These are phyloP conservation scores for Camelus dromedarius DNA, from an alignment of 2,113 vertebrate species.

Conservation along the genomic window DNA sequence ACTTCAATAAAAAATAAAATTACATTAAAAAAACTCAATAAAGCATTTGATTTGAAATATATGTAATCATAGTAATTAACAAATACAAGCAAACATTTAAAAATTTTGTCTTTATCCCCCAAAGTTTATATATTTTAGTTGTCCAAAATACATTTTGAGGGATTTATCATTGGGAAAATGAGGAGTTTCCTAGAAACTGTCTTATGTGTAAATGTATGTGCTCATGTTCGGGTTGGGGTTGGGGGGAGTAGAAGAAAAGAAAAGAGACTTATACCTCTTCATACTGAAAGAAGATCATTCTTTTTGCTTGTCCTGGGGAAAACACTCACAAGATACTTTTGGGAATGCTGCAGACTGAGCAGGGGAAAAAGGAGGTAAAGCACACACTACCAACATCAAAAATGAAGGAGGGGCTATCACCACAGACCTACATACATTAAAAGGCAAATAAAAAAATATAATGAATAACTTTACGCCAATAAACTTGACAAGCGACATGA, in stretches of 20 bases:
- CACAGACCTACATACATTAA: background rate
- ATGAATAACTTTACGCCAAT: background rate
- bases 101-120: background rate
- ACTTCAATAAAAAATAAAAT: background rate
- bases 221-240: too few species aligned
- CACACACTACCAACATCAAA: background rate
- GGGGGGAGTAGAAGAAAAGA: background rate
- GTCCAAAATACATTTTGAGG: background rate
- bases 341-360: background rate
- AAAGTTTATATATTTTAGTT: background rate
- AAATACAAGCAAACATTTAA: background rate
- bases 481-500: background rate
- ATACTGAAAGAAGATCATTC: background rate
- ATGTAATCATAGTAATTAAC: background rate
- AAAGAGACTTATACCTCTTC: background rate
- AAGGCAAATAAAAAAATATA: background rate
- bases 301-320: background rate
- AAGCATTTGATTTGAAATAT: background rate
- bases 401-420: background rate
- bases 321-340: background rate
- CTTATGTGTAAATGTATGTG: background rate
- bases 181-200: background rate
- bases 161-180: conserved; percentile 5
- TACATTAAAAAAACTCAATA: background rate
- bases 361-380: background rate